A percentile compares a stretch with the other conserved stretches of the same genome.
Evolutionary conservation across 2,888 invertebrate species (phyloP).

Genomic region (Neocrepidodera transversa): DNA sequence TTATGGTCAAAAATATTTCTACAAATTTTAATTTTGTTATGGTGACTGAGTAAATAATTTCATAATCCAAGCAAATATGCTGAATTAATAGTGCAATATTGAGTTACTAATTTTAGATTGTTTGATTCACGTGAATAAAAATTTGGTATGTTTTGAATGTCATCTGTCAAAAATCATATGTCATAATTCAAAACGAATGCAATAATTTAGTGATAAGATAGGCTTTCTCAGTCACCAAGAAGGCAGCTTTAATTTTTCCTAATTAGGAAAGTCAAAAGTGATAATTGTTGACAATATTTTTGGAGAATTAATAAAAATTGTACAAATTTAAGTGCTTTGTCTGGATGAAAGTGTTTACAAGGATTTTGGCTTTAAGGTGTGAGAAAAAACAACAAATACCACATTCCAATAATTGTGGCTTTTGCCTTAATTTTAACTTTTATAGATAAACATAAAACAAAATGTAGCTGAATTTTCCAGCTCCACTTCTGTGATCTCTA

Average conservation of each 20-base stretch:
- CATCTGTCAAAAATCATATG: too few relatives aligned
- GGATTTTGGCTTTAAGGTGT: conserved; percentile 18
- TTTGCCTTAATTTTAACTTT: conserved; percentile 45
- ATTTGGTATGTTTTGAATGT: too few relatives aligned
- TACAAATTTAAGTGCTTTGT: conserved; percentile 20
- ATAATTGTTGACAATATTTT: conserved; percentile 49
- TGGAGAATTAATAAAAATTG: conserved; percentile 13
- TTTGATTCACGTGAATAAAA: too few relatives aligned
- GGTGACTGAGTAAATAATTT: conserved; percentile 13
- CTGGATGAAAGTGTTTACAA: conserved; percentile 18
- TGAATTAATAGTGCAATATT: background rate
- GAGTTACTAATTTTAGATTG: background rate
- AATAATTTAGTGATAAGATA: background rate
- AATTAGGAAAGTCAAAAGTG: conserved; percentile 41
- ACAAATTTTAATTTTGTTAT: conserved; percentile 20
- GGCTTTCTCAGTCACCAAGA: conserved; percentile 37
- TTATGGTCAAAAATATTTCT: conserved; percentile 22
- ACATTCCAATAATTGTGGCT: conserved; percentile 48
- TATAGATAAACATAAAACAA: conserved; percentile 41
- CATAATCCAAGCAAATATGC: background rate
- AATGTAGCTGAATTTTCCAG: conserved; percentile 53
- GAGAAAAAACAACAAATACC: conserved; percentile 35
- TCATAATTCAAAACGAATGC: too few relatives aligned
- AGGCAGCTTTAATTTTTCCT: conserved; percentile 53
- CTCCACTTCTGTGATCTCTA: conserved; percentile 62